phyloP scores from a whole-genome alignment of 2,888 invertebrate genomes.

The Amphimallon solstitiale region DNA sequence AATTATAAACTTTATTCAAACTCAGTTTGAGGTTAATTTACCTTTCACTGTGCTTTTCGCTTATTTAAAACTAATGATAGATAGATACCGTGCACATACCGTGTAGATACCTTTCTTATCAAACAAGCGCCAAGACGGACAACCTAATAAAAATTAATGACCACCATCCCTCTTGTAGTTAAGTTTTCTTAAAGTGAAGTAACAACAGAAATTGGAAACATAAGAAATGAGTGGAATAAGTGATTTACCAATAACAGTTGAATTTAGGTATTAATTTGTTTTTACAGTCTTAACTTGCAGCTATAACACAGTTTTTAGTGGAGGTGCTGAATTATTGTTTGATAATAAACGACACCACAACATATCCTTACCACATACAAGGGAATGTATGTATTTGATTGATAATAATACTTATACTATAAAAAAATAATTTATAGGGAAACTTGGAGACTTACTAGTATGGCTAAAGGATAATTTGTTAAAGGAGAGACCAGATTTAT shows the following conservation, averaged over 20 bases:
- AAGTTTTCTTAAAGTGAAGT: no score
- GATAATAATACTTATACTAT: conserved; percentile 13
- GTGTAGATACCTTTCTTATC: no score
- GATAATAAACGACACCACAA: conserved; percentile 81
- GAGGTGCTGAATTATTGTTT: conserved; percentile 92
- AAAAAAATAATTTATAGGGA: conserved; percentile 66
- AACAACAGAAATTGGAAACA: neutral
- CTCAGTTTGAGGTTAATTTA: no score
- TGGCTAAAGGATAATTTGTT: conserved; percentile 90
- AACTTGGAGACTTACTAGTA: conserved; percentile 74
- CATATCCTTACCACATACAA: conserved; percentile 70
- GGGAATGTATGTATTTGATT: conserved; percentile 64
- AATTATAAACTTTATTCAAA: no score
- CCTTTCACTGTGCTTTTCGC: no score
- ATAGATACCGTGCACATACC: no score
- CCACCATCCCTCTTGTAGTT: no score
- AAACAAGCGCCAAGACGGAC: no score
- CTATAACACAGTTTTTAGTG: conserved; percentile 66
- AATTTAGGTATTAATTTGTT: conserved; percentile 54
- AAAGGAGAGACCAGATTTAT: conserved; percentile 82
- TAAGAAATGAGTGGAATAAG: conserved; percentile 42
- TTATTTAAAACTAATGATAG: no score
- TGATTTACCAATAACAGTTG: conserved; percentile 52
- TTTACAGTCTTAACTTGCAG: neutral
- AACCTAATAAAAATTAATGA: no score